Evolutionary conservation across 2,113 vertebrate genomes (phyloP), one percentile per base, ranked within the genome.

Genomic region (Lycaon pictus): DNA sequence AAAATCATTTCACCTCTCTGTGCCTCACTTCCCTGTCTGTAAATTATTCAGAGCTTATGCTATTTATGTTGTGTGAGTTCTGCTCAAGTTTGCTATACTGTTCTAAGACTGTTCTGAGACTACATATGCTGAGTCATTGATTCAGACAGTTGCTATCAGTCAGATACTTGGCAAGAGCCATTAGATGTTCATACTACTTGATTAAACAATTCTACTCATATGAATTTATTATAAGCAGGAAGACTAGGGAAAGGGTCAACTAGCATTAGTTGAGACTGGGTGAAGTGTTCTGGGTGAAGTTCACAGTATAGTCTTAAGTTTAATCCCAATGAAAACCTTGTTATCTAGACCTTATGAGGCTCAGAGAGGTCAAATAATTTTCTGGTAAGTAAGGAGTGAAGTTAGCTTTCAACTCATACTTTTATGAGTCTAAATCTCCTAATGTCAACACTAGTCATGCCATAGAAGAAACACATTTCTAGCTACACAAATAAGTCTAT

Each of bases 91-190:
- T 94, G 51, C 43, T 72, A 1, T 43, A 43, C 43, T 43, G 25
- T 32, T 16, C 67, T n/a, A n/a, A n/a, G 72, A 16, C 17, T 84
- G 7, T n/a, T 60, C 22, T 76, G 74, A 90, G 35, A 6, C 74
- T 63, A 79, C 77, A 53, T 83, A 83, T 53, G 37, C 48, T 77
- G 53, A 92, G 53, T 79, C 95, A 90, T 51, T 93, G 76, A 94
- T 77, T 86, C 77, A 93, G 81, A 51, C 43, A 88, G 7, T 80
- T 84, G 55, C n/a, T 55, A 56, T 93, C 37, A 95, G 65, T 88
- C 85, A 85, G 80, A 86, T 51, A 90, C 53, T 88, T 71, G 86
- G n/a, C 19, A 90, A 85, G 13, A 95, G 6, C 4, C 11, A 81
- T 96, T 93, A 86, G 12, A 48, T 85, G n/a, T 35, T 90, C 56